These are phyloP conservation scores for Pipistrellus pipistrellus DNA, from an alignment of 2,797 vertebrate species.

Conservation along the genomic window DNA sequence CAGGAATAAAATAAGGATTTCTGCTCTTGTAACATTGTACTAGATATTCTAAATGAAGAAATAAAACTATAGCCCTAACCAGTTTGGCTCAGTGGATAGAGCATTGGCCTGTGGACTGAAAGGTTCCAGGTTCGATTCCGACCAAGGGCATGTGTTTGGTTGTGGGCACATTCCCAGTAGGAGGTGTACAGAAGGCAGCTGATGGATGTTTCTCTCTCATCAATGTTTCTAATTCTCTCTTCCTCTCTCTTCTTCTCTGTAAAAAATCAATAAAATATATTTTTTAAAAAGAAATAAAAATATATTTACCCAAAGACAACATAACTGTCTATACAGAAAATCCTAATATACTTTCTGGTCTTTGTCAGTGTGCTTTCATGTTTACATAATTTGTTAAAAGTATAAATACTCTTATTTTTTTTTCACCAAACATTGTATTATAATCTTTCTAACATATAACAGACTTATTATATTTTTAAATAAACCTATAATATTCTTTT, in stretches of 20 bases:
- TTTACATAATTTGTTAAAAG: neutral
- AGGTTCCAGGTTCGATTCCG: too few relatives aligned
- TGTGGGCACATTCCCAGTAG: too few relatives aligned
- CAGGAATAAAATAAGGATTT: neutral
- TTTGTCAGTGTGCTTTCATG: neutral
- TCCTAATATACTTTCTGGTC: neutral
- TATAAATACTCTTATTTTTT: neutral
- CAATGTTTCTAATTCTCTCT: too few relatives aligned
- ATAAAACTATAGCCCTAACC: neutral
- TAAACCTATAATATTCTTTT: neutral
- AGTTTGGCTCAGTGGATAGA: too few relatives aligned
- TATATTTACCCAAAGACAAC: conserved; percentile 10
- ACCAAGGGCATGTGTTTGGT: too few relatives aligned
- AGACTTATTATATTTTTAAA: neutral
- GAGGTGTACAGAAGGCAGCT: too few relatives aligned
- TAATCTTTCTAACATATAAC: neutral
- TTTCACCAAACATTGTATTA: neutral
- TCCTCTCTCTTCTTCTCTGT: too few relatives aligned
- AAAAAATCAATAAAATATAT: too few relatives aligned
- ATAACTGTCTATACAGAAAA: neutral
- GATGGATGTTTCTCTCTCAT: too few relatives aligned
- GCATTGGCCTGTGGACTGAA: too few relatives aligned
- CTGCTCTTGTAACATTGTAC: neutral
- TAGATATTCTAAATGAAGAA: conserved; percentile 16
- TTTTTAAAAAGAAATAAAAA: neutral